A percentile compares a stretch with the other conserved stretches of the same genome.
These are phyloP conservation scores for Odontomachus brunneus DNA, from an alignment of 1,140 invertebrate genomes.

Conservation along the genomic window DNA sequence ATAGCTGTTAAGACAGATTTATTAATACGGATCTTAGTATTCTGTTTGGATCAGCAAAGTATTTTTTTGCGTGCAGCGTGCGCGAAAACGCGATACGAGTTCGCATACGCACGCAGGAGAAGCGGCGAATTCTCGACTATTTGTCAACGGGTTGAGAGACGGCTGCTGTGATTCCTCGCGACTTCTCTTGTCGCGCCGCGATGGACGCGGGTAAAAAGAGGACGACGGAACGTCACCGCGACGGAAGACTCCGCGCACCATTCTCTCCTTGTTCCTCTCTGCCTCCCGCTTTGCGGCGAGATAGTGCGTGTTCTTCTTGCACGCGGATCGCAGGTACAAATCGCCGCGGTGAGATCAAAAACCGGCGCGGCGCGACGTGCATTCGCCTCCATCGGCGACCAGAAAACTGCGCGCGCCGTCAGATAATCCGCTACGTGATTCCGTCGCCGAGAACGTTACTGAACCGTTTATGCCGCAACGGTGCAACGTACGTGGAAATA, in stretches of 20 bases:
- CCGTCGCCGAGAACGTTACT: constrained; percentile 22
- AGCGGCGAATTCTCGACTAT: constrained; percentile 61
- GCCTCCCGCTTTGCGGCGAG: constrained; percentile 11
- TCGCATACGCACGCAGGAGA: constrained; percentile 52
- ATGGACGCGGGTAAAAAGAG: constrained; percentile 60
- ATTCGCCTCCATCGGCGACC: constrained; percentile 61
- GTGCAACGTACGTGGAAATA: constrained; percentile 14
- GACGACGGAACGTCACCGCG: constrained; percentile 16
- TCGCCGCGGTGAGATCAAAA: constrained; percentile 75
- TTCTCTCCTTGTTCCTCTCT: constrained; percentile 33
- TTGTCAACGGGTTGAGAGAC: constrained; percentile 73
- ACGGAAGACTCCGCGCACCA: constrained; percentile 8
- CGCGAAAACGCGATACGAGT: constrained; percentile 4
- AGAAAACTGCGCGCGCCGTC: constrained; percentile 8
- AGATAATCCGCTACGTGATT: constrained; percentile 70
- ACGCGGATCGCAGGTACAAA: constrained; percentile 70
- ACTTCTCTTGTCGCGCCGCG: constrained; percentile 44
- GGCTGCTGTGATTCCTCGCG: constrained; percentile 64
- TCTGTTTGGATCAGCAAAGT: no score
- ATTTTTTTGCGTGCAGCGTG: no score
- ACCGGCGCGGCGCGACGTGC: constrained; percentile 35
- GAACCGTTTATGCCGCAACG: not conserved
- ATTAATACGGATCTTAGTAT: no score
- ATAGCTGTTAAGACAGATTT: no score
- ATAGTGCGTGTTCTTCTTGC: constrained; percentile 65